Base-by-base conservation (phyloP, 1,140 invertebrate species). In the Colletes latitarsis region DNA sequence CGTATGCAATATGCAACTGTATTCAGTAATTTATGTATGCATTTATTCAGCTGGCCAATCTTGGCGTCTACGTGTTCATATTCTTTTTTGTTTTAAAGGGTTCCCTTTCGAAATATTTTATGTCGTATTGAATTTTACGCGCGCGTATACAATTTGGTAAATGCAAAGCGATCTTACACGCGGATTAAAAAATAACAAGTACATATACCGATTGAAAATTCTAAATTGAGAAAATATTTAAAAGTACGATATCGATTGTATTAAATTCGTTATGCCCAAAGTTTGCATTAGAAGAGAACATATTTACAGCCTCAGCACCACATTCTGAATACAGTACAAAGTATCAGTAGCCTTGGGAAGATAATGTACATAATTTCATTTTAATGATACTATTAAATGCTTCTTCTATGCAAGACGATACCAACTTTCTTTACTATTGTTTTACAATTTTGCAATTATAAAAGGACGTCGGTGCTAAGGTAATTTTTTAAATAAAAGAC, bases 1-100 rank as follows among this genome's bases (percentile, higher is more conserved):
- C 21, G 58, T 84, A 86, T 78, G 77, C 84, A 84, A 86, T 86
- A 86, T 80, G 57, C 57, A 62, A 84, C 60, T 86, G 67, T 86
- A 87, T 80, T 76, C 74, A 83, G 46, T 70, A 19, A 73, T 60
- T 70, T 75, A 55, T 57, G 21, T 85, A 82, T 17, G 43, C 82
- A 86, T 86, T 85, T 82, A 85, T 83, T 55, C 53, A 73, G 19
- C 57, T 53, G 4, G 62, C 10, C 17, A 17, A 39, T 43, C 14
- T 57, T 60, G 6, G 49, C 39, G 17, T 68, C 0, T n/a, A 9
- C 15, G 17, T 79, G 19, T 19, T 30, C 49, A 14, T 57, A 1
- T 15, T 12, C 49, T 49, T 49, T 49, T 12, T 49, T 49, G 49
- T 60, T 39, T 8, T 66, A 41, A 52, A 49, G n/a, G 15, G 43